Percentiles rank a stretch among this genome's conserved stretches.
Evolutionary conservation across 2,113 vertebrate species (phyloP).

Genomic region (Emydocephalus ijimae): DNA sequence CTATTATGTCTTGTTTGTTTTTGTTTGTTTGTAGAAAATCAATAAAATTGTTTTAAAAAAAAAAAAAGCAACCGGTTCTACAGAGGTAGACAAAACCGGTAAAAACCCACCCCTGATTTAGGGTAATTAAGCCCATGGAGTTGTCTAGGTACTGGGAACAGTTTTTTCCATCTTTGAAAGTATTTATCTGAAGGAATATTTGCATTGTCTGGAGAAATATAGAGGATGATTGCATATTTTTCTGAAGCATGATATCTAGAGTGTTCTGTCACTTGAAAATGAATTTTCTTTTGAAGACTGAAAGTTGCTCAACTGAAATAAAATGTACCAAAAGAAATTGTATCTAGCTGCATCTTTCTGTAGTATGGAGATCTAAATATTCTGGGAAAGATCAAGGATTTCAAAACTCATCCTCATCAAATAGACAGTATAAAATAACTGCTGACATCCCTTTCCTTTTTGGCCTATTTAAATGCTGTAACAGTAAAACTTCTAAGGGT

Average conservation of each 20-base stretch:
- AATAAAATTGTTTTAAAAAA: too few relatives aligned
- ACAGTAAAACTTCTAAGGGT: conserved; percentile 17
- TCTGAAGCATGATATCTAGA: neutral
- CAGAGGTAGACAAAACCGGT: too few relatives aligned
- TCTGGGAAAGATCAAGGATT: conserved; percentile 18
- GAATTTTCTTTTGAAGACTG: neutral
- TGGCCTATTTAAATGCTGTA: neutral
- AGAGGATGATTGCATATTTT: neutral
- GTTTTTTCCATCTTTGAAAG: neutral
- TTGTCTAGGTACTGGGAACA: neutral
- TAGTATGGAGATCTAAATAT: neutral
- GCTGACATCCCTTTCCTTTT: neutral
- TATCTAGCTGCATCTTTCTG: neutral
- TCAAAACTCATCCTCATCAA: conserved; percentile 7
- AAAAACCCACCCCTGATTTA: too few relatives aligned
- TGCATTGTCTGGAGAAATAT: neutral
- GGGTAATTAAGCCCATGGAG: neutral
- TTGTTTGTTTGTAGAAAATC: too few relatives aligned
- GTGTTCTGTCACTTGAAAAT: neutral
- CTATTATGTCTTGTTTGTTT: too few relatives aligned
- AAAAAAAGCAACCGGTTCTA: too few relatives aligned
- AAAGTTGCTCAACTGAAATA: neutral
- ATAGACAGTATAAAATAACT: neutral
- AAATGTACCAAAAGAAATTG: neutral
- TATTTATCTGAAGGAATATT: neutral